Evolutionary conservation across 2,888 invertebrate genomes (phyloP).

Genomic region (Cybosia mesomella): DNA sequence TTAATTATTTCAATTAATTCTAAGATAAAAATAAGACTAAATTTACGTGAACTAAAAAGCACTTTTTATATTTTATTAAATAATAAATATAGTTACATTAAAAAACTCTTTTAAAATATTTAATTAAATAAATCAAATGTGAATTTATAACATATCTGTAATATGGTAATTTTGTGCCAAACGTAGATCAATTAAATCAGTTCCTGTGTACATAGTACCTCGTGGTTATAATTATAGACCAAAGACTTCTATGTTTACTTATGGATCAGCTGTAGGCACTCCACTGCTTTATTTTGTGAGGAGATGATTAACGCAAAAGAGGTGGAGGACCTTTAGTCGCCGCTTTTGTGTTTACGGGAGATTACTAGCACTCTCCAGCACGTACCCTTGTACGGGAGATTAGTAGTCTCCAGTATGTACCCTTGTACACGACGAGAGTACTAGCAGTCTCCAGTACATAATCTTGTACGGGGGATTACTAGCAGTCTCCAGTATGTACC

Average conservation of each 20-base stretch:
- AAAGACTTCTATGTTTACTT: not conserved
- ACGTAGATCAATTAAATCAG: constrained; percentile 37
- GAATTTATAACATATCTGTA: constrained; percentile 53
- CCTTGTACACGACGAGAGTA: no score
- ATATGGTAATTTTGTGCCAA: constrained; percentile 45
- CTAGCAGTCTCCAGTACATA: not conserved
- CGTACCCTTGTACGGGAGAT: not conserved
- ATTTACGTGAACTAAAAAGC: not conserved
- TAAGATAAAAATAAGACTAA: not conserved
- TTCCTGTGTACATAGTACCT: constrained; percentile 52
- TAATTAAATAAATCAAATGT: constrained; percentile 27
- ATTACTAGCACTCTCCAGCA: not conserved
- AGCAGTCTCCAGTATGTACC: not conserved
- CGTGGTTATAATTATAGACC: constrained; percentile 20
- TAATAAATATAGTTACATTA: not conserved
- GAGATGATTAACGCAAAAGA: no score
- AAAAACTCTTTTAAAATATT: not conserved
- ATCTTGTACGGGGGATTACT: not conserved
- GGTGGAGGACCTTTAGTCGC: no score
- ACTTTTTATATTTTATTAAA: constrained; percentile 3
- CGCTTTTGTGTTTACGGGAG: not conserved
- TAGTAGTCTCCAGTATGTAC: not conserved
- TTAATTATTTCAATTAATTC: not conserved
- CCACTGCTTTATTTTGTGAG: not conserved
- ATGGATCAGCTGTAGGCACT: not conserved